phyloP scores from a whole-genome alignment of 2,888 invertebrate species.

The Ophonus ardosiacus region DNA sequence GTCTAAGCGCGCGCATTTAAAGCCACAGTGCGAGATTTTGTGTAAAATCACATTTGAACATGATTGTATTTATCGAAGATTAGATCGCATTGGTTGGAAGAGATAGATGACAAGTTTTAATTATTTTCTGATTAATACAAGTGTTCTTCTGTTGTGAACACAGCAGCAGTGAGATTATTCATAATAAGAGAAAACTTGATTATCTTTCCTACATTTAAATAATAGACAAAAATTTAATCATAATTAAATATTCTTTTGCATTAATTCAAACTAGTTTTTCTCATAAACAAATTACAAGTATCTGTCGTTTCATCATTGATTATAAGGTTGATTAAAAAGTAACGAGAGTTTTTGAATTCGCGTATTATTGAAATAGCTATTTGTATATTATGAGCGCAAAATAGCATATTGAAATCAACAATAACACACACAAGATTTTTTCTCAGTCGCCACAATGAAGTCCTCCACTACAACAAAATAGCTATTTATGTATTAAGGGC shows the following conservation, averaged over 20 bases:
- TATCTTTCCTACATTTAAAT: not conserved
- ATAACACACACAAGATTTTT: too few species aligned
- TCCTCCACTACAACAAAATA: too few species aligned
- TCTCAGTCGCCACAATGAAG: too few species aligned
- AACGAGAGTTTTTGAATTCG: too few species aligned
- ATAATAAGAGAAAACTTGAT: not conserved
- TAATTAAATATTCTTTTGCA: not conserved
- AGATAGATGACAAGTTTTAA: conserved; percentile 9
- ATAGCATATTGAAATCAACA: too few species aligned
- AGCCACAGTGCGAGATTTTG: conserved; percentile 60
- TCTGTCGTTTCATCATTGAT: too few species aligned
- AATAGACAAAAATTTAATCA: not conserved
- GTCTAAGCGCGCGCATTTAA: conserved; percentile 68
- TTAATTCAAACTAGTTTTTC: too few species aligned
- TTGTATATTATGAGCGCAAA: too few species aligned
- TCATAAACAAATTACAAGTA: too few species aligned
- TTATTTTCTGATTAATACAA: conserved; percentile 15
- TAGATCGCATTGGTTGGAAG: conserved; percentile 33
- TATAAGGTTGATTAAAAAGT: too few species aligned
- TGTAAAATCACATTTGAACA: conserved; percentile 62
- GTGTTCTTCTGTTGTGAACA: not conserved
- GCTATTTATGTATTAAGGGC: too few species aligned
- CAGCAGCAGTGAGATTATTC: not conserved
- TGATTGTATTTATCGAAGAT: conserved; percentile 62
- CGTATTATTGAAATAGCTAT: too few species aligned